Evolutionary conservation across 2,797 vertebrate genomes (phyloP), one percentile per base, ranked within the genome.

Genomic region (Clarias laeviceps): DNA sequence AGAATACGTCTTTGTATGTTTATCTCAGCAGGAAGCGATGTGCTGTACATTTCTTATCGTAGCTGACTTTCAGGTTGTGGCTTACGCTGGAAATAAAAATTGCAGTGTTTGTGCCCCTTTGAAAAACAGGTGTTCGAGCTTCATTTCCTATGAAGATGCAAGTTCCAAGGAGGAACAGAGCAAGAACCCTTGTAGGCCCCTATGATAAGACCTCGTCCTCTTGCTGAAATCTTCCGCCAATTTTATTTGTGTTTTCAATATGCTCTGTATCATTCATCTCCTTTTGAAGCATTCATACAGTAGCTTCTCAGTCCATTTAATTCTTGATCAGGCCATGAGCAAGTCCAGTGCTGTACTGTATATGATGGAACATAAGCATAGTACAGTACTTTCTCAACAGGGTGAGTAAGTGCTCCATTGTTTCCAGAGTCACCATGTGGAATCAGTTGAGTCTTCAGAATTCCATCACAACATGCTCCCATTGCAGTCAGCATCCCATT

Each of bases 401-500:
- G 14, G 57, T 62, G 24, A 40, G 34, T 79, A 22, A 20, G 12
- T 22, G 54, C 22, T 70, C 81, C 81, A 59, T 37, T 70, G 80
- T 69, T 82, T 79, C 74, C 54, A 81, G 54, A 76, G 87, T 85
- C 88, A 83, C 54, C 74, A 61, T 56, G 69, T 88, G 85, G 74
- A 86, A 85, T 82, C 85, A 73, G 59, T 68, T 54, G 87, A 62
- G 54, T 70, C 82, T 81, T 65, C 45, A 80, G 59, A 83, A 87
- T 62, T 86, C 86, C 83, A 78, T 86, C 82, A 83, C 81, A 89
- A 85, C 86, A 85, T 88, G 82, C 74, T 54, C 34, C 82, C 88
- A 89, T 87, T 90, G 88, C 90, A 88, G 76, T 82, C 76, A 79
- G 72, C 64, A 80, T 88, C 77, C 81, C 87, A 85, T 90, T 89